A percentile compares a stretch with the other conserved stretches of the same genome.
phyloP scores from a whole-genome alignment of 2,113 vertebrate species.

The Chloropsis cyanopogon region DNA sequence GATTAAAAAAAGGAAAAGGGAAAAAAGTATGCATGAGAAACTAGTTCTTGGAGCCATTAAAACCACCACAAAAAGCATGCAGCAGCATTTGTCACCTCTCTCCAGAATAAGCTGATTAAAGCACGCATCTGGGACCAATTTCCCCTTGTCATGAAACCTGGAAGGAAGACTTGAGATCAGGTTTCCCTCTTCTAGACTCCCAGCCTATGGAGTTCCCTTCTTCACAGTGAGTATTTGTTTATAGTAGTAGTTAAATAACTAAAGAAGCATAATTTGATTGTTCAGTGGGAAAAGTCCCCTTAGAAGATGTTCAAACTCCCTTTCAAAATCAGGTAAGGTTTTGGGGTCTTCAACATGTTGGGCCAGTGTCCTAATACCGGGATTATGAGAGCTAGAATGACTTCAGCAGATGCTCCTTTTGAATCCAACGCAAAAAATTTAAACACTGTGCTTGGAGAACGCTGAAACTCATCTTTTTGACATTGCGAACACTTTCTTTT shows the following conservation, averaged over 20 bases:
- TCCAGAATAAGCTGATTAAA: constrained; percentile 4
- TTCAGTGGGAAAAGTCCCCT: background rate
- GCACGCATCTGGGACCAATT: background rate
- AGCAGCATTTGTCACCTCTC: background rate
- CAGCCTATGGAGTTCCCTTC: background rate
- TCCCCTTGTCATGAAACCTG: background rate
- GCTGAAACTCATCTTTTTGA: constrained; percentile 14
- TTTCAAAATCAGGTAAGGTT: background rate
- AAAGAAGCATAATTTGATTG: background rate
- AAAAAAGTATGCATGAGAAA: fast-evolving
- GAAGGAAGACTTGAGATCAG: background rate
- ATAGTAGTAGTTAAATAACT: background rate
- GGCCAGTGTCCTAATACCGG: background rate
- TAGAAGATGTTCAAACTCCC: background rate
- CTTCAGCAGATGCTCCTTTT: background rate
- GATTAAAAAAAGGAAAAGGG: background rate
- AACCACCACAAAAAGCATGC: background rate
- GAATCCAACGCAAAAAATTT: background rate
- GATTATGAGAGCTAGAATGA: background rate
- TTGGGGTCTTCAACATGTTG: background rate
- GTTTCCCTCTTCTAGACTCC: background rate
- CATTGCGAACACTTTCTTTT: background rate
- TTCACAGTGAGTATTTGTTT: background rate
- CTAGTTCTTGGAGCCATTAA: background rate
- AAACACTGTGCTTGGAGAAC: background rate